Percentiles rank a stretch among this genome's conserved stretches.
Evolutionary conservation across 2,888 invertebrate species (phyloP).

Genomic region (Periphyllus acericola): DNA sequence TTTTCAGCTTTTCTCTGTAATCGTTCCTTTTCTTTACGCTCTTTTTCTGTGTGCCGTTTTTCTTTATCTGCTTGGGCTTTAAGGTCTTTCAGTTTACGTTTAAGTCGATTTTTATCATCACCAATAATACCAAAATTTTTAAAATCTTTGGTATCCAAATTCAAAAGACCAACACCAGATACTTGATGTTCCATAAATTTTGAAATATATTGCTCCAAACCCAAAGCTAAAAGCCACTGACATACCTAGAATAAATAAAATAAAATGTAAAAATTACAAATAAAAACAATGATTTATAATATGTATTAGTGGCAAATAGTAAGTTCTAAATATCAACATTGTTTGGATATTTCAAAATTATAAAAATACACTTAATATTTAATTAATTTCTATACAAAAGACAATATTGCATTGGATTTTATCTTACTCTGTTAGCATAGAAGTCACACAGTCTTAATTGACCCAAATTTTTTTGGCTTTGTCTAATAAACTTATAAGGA

Average conservation of each 20-base stretch:
- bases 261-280: neutral
- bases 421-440: neutral
- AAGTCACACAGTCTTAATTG: too few species aligned
- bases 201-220: constrained; percentile 86
- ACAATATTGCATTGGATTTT: too few species aligned
- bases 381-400: too few species aligned
- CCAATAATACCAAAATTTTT: constrained; percentile 73
- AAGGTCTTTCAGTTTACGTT: constrained; percentile 86
- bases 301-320: too few species aligned
- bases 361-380: too few species aligned
- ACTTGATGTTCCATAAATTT: constrained; percentile 90
- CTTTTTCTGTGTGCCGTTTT: constrained; percentile 83
- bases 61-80: constrained; percentile 79
- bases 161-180: constrained; percentile 85
- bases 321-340: too few species aligned
- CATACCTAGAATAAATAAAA: constrained; percentile 75
- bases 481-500: too few species aligned
- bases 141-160: constrained; percentile 90
- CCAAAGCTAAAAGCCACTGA: constrained; percentile 85
- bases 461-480: too few species aligned
- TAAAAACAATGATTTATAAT: too few species aligned
- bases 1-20: constrained; percentile 87
- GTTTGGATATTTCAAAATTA: too few species aligned
- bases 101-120: constrained; percentile 84
- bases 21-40: constrained; percentile 84